phyloP scores from a whole-genome alignment of 2,888 invertebrate genomes.

The Hesperia comma region DNA sequence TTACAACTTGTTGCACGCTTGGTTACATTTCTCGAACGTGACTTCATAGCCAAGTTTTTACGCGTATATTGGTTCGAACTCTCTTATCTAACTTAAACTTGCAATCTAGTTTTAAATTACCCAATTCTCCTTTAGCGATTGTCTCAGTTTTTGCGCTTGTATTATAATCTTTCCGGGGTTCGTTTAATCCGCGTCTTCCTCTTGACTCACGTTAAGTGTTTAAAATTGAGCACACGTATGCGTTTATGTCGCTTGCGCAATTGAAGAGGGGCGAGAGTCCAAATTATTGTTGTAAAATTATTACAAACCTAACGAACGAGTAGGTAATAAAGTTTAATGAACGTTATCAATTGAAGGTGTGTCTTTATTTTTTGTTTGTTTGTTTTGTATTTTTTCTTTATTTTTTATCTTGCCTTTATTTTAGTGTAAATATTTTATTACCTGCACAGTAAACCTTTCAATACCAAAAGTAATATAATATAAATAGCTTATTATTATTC shows the following conservation, averaged over 20 bases:
- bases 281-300: slow-evolving; percentile 44
- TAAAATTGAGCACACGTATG: slow-evolving; percentile 44
- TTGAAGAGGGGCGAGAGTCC: slow-evolving; percentile 65
- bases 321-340: slow-evolving; percentile 53
- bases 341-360: slow-evolving; percentile 42
- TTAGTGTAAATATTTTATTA: too few species aligned
- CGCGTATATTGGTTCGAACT: slow-evolving; percentile 53
- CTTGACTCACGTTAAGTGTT: slow-evolving; percentile 48
- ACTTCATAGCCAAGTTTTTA: slow-evolving; percentile 69
- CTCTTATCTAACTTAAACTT: slow-evolving; percentile 63
- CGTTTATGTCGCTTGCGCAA: slow-evolving; percentile 55
- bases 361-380: slow-evolving; percentile 45
- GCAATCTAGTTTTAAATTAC: slow-evolving; percentile 68
- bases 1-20: slow-evolving; percentile 73
- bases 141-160: slow-evolving; percentile 9
- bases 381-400: slow-evolving; percentile 21
- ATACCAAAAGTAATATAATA: too few species aligned
- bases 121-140: slow-evolving; percentile 52
- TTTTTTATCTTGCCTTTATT: too few species aligned
- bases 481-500: background rate
- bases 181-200: slow-evolving; percentile 59
- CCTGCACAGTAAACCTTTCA: too few species aligned
- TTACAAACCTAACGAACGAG: slow-evolving; percentile 54
- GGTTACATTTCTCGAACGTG: slow-evolving; percentile 68
- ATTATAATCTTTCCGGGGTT: slow-evolving; percentile 46